Evolutionary conservation across 2,797 vertebrate genomes (phyloP).

Genomic region (Artibeus lituratus): DNA sequence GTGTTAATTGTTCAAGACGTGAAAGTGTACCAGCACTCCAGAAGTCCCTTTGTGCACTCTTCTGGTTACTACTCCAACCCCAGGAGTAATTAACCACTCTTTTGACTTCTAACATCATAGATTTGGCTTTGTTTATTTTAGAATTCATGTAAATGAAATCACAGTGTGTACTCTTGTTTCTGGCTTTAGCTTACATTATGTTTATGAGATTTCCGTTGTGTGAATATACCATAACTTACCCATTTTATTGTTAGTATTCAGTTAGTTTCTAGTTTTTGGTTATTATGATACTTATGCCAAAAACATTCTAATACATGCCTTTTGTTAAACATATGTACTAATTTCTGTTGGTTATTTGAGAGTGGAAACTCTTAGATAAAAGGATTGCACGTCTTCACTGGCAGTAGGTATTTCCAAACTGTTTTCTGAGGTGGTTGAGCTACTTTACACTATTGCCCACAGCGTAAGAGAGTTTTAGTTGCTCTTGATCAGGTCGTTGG

Average conservation of each 20-base stretch:
- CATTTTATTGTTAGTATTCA: background rate
- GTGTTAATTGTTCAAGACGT: background rate
- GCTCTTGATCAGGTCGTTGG: background rate
- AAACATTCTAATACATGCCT: background rate
- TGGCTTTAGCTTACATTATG: too few relatives aligned
- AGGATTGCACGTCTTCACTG: background rate
- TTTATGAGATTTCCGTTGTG: too few relatives aligned
- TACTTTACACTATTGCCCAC: background rate
- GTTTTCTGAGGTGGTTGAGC: background rate
- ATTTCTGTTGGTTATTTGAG: background rate
- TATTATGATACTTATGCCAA: background rate
- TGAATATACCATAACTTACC: too few relatives aligned
- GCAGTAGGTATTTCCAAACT: background rate
- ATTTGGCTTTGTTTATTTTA: conserved; percentile 16
- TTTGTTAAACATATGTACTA: background rate
- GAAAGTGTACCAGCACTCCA: background rate
- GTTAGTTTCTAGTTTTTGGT: background rate
- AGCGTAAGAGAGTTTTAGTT: background rate
- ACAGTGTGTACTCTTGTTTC: too few relatives aligned
- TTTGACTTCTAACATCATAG: background rate
- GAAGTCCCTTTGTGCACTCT: background rate
- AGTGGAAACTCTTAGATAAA: background rate
- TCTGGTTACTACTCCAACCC: background rate
- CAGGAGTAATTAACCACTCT: background rate
- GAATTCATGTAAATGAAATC: background rate